Evolutionary conservation across 2,113 vertebrate genomes (phyloP), one percentile per base, ranked within the genome.

Genomic region (Vimba vimba): DNA sequence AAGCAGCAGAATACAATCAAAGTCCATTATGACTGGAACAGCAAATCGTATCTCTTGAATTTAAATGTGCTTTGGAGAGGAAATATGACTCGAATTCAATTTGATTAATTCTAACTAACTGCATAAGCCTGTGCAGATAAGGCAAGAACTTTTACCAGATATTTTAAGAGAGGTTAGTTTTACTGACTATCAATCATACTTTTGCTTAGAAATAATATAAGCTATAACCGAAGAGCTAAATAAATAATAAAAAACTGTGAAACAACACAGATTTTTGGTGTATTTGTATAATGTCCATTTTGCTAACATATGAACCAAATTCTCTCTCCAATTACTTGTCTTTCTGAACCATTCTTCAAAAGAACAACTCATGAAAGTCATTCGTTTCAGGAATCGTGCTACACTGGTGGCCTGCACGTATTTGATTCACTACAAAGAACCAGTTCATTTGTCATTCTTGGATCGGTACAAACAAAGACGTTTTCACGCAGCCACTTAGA

Each of bases 11-110:
- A 83, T 47, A 76, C 81, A 75, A 88, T 86, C 59, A 86, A 86
- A 84, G 50, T 23, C 62, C 78, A 82, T 81, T 86, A 86, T 57
- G 25, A 77, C 27, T 78, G 71, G 71, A 86, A 77, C 69, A 60
- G 82, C 39, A 71, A 84, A 88, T 73, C 47, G 4, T 84, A 68
- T 50, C 71, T 84, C 69, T 79, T 60, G 71, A 68, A 85, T 86
- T 76, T 82, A 77, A 83, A 85, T 81, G 82, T 64, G 73, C 88
- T 85, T 62, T 50, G 39, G 13, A 69, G 78, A 86, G 77, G 55
- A 86, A 86, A 84, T 84, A 77, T n/a, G 39, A 47, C 55, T 64
- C 52, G 47, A 84, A 86, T 89, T 50, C 69, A 59, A 71, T 85
- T 85, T 13, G 52, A 86, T 86, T 59, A 62, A 89, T 50, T 82